phyloP scores from a whole-genome alignment of 2,888 invertebrate genomes.

The Diplolepis rosae region DNA sequence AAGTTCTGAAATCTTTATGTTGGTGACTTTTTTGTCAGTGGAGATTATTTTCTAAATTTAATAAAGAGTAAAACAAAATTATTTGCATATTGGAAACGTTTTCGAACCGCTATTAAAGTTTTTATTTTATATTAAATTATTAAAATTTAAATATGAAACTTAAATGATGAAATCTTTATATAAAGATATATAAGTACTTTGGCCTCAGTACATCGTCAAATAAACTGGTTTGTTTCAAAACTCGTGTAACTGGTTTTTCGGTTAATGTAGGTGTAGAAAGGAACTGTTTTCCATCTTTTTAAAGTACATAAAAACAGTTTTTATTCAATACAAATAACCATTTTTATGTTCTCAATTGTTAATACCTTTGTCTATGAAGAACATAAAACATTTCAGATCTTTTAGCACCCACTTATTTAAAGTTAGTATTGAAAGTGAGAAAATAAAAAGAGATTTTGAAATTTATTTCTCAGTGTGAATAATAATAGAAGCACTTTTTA shows the following conservation, averaged over 20 bases:
- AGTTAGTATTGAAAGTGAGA: background rate
- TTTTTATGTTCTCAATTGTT: no score
- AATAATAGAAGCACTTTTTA: background rate
- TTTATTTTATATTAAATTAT: background rate
- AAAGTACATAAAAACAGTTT: background rate
- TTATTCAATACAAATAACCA: no score
- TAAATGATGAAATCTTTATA: background rate
- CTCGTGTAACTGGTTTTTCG: background rate
- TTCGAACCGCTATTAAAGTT: background rate
- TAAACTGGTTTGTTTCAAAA: background rate
- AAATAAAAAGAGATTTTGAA: conserved; percentile 4
- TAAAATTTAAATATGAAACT: background rate
- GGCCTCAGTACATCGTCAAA: background rate
- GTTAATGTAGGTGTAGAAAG: background rate
- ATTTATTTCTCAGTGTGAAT: conserved; percentile 35
- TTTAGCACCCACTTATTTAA: background rate
- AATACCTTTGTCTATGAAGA: no score
- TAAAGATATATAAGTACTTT: background rate
- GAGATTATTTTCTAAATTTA: background rate
- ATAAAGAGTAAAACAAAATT: background rate
- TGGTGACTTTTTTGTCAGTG: no score
- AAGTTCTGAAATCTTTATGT: background rate
- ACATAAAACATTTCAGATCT: background rate
- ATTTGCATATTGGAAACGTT: background rate
- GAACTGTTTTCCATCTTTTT: background rate